These are phyloP conservation scores for Ctenoplectra terminalis DNA, from an alignment of 1,140 invertebrate genomes.

Conservation along the genomic window DNA sequence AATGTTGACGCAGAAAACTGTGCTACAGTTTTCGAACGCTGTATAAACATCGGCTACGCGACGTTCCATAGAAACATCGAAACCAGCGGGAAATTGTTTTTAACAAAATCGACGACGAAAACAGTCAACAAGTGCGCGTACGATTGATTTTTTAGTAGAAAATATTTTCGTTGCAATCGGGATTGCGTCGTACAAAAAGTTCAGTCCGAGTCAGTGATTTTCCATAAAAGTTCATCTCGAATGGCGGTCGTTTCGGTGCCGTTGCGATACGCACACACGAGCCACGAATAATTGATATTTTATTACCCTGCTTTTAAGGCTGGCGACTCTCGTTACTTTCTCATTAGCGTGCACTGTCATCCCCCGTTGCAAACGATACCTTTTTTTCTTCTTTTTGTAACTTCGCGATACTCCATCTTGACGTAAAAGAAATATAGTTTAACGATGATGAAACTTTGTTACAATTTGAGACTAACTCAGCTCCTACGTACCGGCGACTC, in stretches of 20 bases:
- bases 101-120: neutral
- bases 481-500: neutral
- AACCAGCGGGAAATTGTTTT: neutral
- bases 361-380: neutral
- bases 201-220: neutral
- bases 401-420: too few species aligned
- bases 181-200: neutral
- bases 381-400: neutral
- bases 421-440: neutral
- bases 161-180: neutral
- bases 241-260: neutral
- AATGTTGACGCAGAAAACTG: neutral
- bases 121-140: neutral
- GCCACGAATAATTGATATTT: conserved; percentile 29
- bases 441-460: neutral
- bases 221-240: conserved; percentile 4
- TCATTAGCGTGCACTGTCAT: conserved; percentile 25
- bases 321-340: conserved; percentile 30
- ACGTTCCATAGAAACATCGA: conserved; percentile 8
- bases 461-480: neutral
- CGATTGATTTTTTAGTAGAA: neutral
- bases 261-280: conserved; percentile 12
- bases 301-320: conserved; percentile 21
- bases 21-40: neutral
- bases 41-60: neutral